Evolutionary conservation across 2,888 invertebrate genomes (phyloP), one percentile per base, ranked within the genome.

Genomic region (Eupeodes latifasciatus): DNA sequence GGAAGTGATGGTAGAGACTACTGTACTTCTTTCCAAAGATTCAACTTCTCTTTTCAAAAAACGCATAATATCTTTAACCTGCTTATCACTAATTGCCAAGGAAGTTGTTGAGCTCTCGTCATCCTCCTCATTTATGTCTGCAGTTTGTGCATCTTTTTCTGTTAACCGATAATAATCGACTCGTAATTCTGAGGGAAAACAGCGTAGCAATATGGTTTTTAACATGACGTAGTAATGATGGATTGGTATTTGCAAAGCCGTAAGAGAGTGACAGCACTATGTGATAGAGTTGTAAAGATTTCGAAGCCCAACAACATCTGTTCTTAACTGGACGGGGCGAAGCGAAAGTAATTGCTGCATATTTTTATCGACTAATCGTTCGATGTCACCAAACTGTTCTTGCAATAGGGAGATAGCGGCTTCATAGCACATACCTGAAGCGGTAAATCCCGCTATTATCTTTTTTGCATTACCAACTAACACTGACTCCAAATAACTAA

Each of bases 391-490:
- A 71, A 81, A 81, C 14, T 81, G 59, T 47, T 81, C 80, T n/a
- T 71, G 72, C n/a, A 71, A 14, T 14, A 83, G 57, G 83, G 64
- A 16, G 72, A 19, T 19, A 19, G 19, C 19, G 1, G 19, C 19
- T 19, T 19, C 19, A 19, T 19, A 19, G 19, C 19, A 19, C 19
- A 19, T 19, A 19, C 19, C 19, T 19, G 19, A 19, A 16, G 72
- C 71, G 4, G 72, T 85, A 51, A 81, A 77, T 14, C 81, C 77
- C 27, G 61, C 80, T 5, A 81, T 72, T 5, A 71, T 36, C 51
- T 75, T 71, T 53, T 79, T 80, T 19, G 85, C 80, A 53, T 61
- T 64, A 4, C 85, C 80, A 12, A 53, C 62, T 40, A 85, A 62
- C 10, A 71, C 62, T 3, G 75, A 80, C 14, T 84, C 53, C 5